phyloP scores from a whole-genome alignment of 2,888 invertebrate species.

The Chaetoderma sp. region DNA sequence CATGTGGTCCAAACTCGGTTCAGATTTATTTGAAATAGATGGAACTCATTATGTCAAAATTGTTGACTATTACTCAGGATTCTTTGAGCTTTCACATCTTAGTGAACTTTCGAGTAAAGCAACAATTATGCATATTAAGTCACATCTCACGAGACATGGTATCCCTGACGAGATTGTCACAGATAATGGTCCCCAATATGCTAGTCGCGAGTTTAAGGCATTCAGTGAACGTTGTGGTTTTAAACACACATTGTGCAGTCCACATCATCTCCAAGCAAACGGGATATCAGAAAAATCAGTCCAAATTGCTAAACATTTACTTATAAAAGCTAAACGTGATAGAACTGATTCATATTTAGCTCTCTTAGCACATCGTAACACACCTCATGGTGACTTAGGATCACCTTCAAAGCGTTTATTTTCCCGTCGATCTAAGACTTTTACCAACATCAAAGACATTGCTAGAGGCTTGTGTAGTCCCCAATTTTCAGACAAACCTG shows the following conservation, averaged over 20 bases:
- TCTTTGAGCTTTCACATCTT: slow-evolving; percentile 12
- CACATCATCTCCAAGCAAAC: slow-evolving; percentile 37
- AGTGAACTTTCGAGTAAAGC: slow-evolving; percentile 3
- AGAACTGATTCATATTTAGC: slow-evolving; percentile 21
- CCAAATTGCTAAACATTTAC: slow-evolving; percentile 13
- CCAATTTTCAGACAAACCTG: no score
- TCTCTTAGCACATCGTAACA: slow-evolving; percentile 26
- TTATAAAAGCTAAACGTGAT: slow-evolving; percentile 24
- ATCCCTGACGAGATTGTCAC: slow-evolving; percentile 29
- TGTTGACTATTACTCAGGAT: slow-evolving; percentile 25
- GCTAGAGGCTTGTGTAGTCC: no score
- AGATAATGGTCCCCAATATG: slow-evolving; percentile 40
- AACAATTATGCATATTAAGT: slow-evolving; percentile 17
- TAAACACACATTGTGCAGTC: slow-evolving; percentile 26
- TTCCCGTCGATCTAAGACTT: slow-evolving; percentile 29
- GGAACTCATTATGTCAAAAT: slow-evolving; percentile 18
- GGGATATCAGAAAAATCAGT: slow-evolving; percentile 37
- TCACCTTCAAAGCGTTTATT: slow-evolving; percentile 34
- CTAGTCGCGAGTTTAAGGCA: slow-evolving; percentile 28
- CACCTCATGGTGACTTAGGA: slow-evolving; percentile 22
- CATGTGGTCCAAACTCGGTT: slow-evolving; percentile 17
- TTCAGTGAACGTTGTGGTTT: slow-evolving; percentile 15
- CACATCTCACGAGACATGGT: slow-evolving; percentile 34
- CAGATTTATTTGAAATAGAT: slow-evolving; percentile 18
- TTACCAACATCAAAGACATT: slow-evolving; percentile 18